Percentiles rank a stretch among this genome's conserved stretches.
Conservation (phyloP, 2,888 invertebrate species). For the Drosophila percnosoma region DNA sequence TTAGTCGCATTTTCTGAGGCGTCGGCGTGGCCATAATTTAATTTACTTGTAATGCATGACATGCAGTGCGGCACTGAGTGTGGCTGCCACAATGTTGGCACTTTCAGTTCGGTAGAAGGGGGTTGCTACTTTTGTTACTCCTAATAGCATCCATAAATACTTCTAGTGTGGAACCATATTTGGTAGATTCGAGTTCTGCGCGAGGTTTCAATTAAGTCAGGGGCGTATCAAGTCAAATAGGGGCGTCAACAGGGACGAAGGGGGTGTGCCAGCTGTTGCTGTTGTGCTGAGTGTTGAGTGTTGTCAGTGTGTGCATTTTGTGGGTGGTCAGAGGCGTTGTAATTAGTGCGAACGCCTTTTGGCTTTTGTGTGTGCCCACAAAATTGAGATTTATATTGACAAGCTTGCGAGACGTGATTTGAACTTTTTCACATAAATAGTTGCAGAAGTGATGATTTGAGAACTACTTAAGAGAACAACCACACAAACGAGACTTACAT, state of each 20-base stretch:
- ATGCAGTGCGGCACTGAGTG: constrained; percentile 20
- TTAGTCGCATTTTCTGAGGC: constrained; percentile 55
- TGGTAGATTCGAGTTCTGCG: constrained; percentile 33
- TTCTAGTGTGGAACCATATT: constrained; percentile 32
- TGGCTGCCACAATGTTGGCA: constrained; percentile 24
- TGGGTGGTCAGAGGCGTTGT: constrained; percentile 49
- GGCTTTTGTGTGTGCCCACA: background rate
- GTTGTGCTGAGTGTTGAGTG: background rate
- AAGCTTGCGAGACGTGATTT: background rate
- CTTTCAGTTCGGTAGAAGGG: constrained; percentile 8
- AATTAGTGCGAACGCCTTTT: constrained; percentile 36
- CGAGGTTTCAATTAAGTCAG: constrained; percentile 63
- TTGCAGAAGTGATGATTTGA: background rate
- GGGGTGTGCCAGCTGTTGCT: constrained; percentile 43
- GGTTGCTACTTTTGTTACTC: constrained; percentile 42
- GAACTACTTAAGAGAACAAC: background rate
- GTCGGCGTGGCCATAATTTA: constrained; percentile 64
- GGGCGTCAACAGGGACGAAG: constrained; percentile 34
- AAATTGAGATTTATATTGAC: constrained; percentile 3
- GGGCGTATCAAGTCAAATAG: constrained; percentile 55
- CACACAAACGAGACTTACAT: background rate
- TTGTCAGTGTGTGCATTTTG: constrained; percentile 20
- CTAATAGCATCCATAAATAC: constrained; percentile 54
- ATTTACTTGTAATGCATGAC: constrained; percentile 67
- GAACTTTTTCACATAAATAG: background rate